A percentile compares a stretch with the other conserved stretches of the same genome.
phyloP scores from a whole-genome alignment of 2,888 invertebrate genomes.

The Elmis aenea region DNA sequence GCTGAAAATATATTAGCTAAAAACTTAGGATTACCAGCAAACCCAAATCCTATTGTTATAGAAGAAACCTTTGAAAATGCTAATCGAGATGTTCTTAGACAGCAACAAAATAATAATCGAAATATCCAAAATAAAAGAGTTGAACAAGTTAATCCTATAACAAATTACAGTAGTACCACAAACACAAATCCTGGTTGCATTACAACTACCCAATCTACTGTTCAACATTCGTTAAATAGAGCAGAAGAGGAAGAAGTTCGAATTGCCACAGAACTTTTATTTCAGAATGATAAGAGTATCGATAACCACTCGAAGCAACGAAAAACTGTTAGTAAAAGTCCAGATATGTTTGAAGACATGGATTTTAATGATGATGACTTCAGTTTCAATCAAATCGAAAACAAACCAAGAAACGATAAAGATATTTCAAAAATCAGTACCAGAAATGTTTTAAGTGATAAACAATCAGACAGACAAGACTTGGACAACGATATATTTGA shows the following conservation, averaged over 20 bases:
- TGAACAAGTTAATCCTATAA: too few relatives aligned
- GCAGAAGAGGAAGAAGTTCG: slow-evolving; percentile 22
- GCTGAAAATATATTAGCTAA: slow-evolving; percentile 57
- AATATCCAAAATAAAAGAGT: too few relatives aligned
- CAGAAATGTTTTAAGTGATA: slow-evolving; percentile 9
- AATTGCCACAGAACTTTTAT: slow-evolving; percentile 30
- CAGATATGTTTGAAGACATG: slow-evolving; percentile 30
- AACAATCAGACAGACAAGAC: slow-evolving; percentile 11
- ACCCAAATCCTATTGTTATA: slow-evolving; percentile 43
- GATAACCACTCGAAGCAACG: slow-evolving; percentile 16
- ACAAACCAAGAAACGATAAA: not conserved
- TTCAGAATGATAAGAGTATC: slow-evolving; percentile 29
- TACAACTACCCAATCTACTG: not conserved
- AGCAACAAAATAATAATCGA: slow-evolving; percentile 6
- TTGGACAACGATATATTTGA: slow-evolving; percentile 36
- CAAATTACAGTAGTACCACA: not conserved
- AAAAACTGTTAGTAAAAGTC: slow-evolving; percentile 14
- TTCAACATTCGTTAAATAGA: not conserved
- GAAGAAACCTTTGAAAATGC: slow-evolving; percentile 21
- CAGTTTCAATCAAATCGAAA: too few relatives aligned
- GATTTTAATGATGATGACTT: slow-evolving; percentile 27
- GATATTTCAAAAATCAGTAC: not conserved
- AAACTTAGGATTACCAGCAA: slow-evolving; percentile 52
- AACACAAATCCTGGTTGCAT: not conserved
- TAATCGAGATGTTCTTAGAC: slow-evolving; percentile 7